Evolutionary conservation across 2,797 vertebrate genomes (phyloP).

Genomic region (Hyperoplus immaculatus): DNA sequence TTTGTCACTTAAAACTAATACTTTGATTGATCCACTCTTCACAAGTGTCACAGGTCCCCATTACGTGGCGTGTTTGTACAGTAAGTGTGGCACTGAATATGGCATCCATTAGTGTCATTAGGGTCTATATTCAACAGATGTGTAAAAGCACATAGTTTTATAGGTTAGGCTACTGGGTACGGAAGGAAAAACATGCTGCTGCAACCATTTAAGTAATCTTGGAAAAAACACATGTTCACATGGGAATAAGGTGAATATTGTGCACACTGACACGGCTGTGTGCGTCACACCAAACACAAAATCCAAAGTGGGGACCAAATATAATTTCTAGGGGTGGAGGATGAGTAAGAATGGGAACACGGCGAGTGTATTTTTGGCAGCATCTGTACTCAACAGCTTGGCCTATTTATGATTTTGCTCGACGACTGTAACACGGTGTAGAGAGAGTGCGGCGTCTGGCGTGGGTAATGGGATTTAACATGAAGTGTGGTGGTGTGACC

Average conservation of each 20-base stretch:
- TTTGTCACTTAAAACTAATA: not conserved
- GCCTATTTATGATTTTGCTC: conserved; percentile 70
- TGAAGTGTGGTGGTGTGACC: conserved; percentile 65
- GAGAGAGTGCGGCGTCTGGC: conserved; percentile 50
- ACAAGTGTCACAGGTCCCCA: conserved; percentile 8
- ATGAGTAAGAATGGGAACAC: conserved; percentile 53
- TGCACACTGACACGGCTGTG: conserved; percentile 48
- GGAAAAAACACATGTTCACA: conserved; percentile 14
- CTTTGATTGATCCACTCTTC: conserved; percentile 14
- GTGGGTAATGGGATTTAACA: conserved; percentile 71
- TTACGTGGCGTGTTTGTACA: not conserved
- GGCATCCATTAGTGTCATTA: conserved; percentile 25
- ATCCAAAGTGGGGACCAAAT: conserved; percentile 1
- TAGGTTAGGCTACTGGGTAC: not conserved
- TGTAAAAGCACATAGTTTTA: conserved; percentile 5
- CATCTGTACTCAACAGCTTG: conserved; percentile 74
- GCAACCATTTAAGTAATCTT: conserved; percentile 19
- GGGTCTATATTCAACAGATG: conserved; percentile 35
- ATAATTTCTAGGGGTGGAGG: conserved; percentile 35
- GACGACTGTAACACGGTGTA: conserved; percentile 38
- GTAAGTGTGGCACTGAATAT: not conserved
- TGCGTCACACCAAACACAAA: conserved; percentile 60
- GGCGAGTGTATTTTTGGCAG: conserved; percentile 60
- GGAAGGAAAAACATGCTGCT: conserved; percentile 2
- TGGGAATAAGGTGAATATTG: conserved; percentile 9